Conservation (phyloP, 2,113 vertebrate genomes). For the Semnornis frantzii region DNA sequence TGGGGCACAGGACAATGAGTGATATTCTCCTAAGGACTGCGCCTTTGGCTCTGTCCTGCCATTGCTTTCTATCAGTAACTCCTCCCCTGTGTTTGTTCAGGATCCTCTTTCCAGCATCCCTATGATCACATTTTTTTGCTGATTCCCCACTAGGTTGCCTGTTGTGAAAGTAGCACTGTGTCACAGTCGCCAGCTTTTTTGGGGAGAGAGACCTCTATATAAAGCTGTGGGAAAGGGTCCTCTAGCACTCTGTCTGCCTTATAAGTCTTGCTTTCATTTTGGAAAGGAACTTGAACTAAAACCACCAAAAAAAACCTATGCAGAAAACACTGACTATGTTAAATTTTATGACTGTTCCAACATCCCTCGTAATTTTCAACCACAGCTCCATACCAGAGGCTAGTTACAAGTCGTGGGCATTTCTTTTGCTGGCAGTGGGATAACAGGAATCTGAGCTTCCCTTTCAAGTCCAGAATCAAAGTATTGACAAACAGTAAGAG, state of each 20-base stretch:
- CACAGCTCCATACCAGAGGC: background rate
- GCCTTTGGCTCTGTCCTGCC: background rate
- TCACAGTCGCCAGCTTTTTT: background rate
- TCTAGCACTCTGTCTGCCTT: background rate
- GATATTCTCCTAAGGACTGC: background rate
- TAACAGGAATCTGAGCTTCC: background rate
- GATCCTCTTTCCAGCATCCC: background rate
- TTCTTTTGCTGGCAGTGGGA: slow-evolving; percentile 6
- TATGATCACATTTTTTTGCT: background rate
- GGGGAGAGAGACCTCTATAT: background rate
- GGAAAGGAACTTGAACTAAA: slow-evolving; percentile 10
- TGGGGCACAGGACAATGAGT: fast-evolving
- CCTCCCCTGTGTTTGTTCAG: background rate
- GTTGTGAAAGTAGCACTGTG: background rate
- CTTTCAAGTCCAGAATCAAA: slow-evolving; percentile 26
- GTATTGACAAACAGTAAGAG: background rate
- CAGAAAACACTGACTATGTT: background rate
- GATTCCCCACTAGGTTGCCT: background rate
- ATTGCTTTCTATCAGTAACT: background rate
- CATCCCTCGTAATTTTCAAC: background rate
- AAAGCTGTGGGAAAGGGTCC: background rate
- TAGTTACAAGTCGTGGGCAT: background rate
- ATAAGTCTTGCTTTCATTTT: background rate
- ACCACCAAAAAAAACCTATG: background rate
- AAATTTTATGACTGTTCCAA: slow-evolving; percentile 10